Evolutionary conservation across 2,113 vertebrate species (phyloP).

Genomic region (Dryoscopus gambensis): DNA sequence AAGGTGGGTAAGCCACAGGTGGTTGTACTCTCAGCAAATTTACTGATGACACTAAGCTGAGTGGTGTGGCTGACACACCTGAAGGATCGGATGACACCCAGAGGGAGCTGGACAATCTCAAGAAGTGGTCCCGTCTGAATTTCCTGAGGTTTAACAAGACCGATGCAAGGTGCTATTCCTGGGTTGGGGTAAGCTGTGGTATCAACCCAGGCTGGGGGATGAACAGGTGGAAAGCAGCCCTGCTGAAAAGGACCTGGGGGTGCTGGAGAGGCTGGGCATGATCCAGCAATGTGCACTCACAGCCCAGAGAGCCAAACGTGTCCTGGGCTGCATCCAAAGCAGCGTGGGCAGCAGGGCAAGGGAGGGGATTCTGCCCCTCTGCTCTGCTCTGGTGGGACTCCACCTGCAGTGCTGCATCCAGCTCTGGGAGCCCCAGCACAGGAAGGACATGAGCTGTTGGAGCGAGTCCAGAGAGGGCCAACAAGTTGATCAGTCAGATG

Average conservation of each 20-base stretch:
- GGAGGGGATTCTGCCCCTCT: background rate
- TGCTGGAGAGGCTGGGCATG: background rate
- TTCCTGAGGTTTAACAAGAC: background rate
- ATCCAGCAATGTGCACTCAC: background rate
- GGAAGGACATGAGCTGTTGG: accelerated
- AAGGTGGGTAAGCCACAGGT: background rate
- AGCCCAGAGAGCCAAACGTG: background rate
- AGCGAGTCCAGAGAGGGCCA: background rate
- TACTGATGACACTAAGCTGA: background rate
- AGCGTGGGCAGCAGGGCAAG: accelerated
- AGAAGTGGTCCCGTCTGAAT: too few species aligned
- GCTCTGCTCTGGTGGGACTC: background rate
- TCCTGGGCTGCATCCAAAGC: background rate
- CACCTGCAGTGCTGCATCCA: background rate
- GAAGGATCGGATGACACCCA: background rate
- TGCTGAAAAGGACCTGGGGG: accelerated
- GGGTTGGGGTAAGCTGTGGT: accelerated
- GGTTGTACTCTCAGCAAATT: background rate
- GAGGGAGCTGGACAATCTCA: background rate
- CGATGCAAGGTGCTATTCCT: background rate
- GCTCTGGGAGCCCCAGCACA: background rate
- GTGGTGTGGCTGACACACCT: background rate
- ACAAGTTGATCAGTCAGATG: background rate
- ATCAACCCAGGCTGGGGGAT: background rate
- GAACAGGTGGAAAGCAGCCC: background rate